Conservation (phyloP, 1,140 invertebrate species). For the Conopomorpha cramerella region DNA sequence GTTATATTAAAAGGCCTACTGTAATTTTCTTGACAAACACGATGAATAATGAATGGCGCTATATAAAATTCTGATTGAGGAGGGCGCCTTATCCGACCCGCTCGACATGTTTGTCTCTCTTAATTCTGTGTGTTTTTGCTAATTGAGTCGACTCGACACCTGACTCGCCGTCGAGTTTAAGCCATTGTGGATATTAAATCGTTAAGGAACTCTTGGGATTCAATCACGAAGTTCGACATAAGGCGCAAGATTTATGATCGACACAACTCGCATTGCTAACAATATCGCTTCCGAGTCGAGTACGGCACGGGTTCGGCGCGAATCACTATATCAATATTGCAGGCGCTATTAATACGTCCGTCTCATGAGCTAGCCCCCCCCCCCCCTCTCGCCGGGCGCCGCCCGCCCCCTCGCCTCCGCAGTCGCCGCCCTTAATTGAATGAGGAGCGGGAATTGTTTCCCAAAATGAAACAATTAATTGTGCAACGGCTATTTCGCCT, state of each 20-base stretch:
- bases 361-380: slow-evolving; percentile 42
- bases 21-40: slow-evolving; percentile 54
- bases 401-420: slow-evolving; percentile 22
- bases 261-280: slow-evolving; percentile 59
- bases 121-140: slow-evolving; percentile 57
- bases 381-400: slow-evolving; percentile 9
- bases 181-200: not conserved
- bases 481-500: slow-evolving; percentile 60
- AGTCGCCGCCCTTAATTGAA: slow-evolving; percentile 58
- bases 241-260: slow-evolving; percentile 60
- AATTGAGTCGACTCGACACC: slow-evolving; percentile 41
- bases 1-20: slow-evolving; percentile 51
- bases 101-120: slow-evolving; percentile 48
- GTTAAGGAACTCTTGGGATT: slow-evolving; percentile 10
- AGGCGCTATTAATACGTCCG: slow-evolving; percentile 58
- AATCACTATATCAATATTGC: slow-evolving; percentile 56
- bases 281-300: slow-evolving; percentile 56
- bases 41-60: slow-evolving; percentile 48
- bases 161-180: too few relatives aligned
- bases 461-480: slow-evolving; percentile 62
- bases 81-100: slow-evolving; percentile 33
- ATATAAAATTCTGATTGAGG: slow-evolving; percentile 56
- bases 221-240: slow-evolving; percentile 55
- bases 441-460: slow-evolving; percentile 61
- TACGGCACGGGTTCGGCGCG: slow-evolving; percentile 44